A percentile compares a stretch with the other conserved stretches of the same genome.
Conservation (phyloP, 2,797 vertebrate species). For the Pygocentrus nattereri region DNA sequence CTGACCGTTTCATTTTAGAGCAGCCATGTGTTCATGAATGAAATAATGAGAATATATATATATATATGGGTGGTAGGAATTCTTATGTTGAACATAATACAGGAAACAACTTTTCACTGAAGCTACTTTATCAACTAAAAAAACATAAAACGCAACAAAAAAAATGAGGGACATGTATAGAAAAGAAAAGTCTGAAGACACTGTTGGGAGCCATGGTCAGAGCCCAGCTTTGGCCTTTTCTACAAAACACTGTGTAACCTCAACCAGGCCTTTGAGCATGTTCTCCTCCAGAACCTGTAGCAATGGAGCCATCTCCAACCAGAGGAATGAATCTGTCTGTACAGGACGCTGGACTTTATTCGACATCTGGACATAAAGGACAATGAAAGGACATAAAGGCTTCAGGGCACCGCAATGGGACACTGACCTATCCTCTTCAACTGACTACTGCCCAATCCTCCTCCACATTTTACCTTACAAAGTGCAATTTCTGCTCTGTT, state of each 20-base stretch:
- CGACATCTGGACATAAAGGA: conserved; percentile 56
- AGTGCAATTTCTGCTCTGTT: conserved; percentile 57
- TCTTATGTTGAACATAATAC: conserved; percentile 20
- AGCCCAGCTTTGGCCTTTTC: conserved; percentile 65
- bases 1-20: conserved; percentile 56
- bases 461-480: conserved; percentile 50
- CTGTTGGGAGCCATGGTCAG: conserved; percentile 62
- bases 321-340: conserved; percentile 52
- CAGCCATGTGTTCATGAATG: conserved; percentile 48
- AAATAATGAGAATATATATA: conserved; percentile 31
- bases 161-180: conserved; percentile 10
- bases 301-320: conserved; percentile 51
- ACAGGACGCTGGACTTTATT: conserved; percentile 44
- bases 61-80: conserved; percentile 27
- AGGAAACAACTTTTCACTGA: conserved; percentile 52
- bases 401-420: conserved; percentile 53
- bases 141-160: neutral
- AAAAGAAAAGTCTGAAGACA: conserved; percentile 53
- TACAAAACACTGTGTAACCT: conserved; percentile 78
- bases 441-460: conserved; percentile 44
- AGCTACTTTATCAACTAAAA: conserved; percentile 32
- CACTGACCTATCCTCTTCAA: conserved; percentile 35
- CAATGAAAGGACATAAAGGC: conserved; percentile 56
- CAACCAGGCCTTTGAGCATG: conserved; percentile 55
- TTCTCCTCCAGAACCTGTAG: conserved; percentile 68